Evolutionary conservation across 2,797 vertebrate species (phyloP), one percentile per base, ranked within the genome.

Genomic region (Epinephelus coioides): DNA sequence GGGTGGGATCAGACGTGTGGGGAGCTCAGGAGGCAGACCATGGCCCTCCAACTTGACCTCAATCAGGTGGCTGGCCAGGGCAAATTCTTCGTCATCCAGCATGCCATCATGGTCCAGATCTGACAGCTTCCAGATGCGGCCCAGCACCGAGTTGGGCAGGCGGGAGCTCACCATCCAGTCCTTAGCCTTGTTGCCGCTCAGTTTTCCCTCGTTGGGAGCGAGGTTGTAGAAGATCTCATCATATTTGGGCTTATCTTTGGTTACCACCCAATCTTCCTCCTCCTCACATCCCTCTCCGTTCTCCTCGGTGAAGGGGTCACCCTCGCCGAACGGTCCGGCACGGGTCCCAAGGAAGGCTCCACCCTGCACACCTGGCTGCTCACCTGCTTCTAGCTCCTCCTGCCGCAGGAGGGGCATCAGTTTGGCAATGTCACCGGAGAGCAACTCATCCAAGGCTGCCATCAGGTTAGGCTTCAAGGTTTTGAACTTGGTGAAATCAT

Each of bases 211-310:
- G 0, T 94, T 95, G 0, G 97, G 97, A 0, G 96, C 95, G 11
- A 99, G 93, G 89, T 97, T 98, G 79, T 98, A 98, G 95, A 99
- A 99, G 93, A 99, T 98, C 85, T 99, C 97, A 1, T 99, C 97
- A 0, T 99, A 99, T 55, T 99, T 99, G 86, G 97, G 95, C 86
- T 99, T 99, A 95, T 99, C 97, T 88, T 97, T 98, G 62, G 95
- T 98, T 89, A 98, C 98, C 72, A 98, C 96, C 98, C 98, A 99
- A 0, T 95, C 96, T 0, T 95, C 96, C 74, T 95, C 95, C 1
- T 95, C 95, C 13, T 89, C 92, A 0, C 80, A 83, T 1, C 51
- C 86, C 15, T 95, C 94, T 38, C 95, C 96, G 1, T 96, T 95
- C 25, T 91, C 94, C 74, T 94, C 91, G 0, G 86, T 87, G 6